phyloP scores from a whole-genome alignment of 2,888 invertebrate genomes.

The Dryobotodes eremita region DNA sequence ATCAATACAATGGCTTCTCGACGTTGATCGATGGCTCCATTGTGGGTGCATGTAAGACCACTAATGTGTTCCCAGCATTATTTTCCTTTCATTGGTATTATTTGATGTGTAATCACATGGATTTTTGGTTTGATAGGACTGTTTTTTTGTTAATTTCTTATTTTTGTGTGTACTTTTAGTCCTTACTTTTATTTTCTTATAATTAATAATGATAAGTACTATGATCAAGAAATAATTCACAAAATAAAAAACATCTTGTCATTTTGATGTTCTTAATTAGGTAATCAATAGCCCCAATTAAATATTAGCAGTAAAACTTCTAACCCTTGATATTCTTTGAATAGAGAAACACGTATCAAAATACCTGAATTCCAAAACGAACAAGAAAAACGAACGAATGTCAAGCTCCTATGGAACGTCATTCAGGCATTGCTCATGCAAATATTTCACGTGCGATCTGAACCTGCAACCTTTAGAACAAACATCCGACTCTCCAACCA shows the following conservation, averaged over 20 bases:
- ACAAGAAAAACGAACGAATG: not conserved
- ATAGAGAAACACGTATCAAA: not conserved
- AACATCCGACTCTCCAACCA: not conserved
- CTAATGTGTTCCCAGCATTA: slow-evolving; percentile 56
- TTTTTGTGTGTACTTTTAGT: not conserved
- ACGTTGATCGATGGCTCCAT: slow-evolving; percentile 71
- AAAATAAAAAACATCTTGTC: not conserved
- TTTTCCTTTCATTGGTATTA: slow-evolving; percentile 44
- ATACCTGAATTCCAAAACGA: not conserved
- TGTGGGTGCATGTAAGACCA: slow-evolving; percentile 56
- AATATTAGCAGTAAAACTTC: not conserved
- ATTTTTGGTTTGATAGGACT: slow-evolving; percentile 21
- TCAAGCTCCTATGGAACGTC: not conserved
- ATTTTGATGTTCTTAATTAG: not conserved
- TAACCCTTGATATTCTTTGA: not conserved
- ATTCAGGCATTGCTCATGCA: not conserved
- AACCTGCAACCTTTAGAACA: not conserved
- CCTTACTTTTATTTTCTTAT: not conserved
- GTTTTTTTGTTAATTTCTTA: not conserved
- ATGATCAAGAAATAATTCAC: not conserved
- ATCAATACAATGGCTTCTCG: slow-evolving; percentile 69
- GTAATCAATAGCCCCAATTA: not conserved
- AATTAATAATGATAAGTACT: not conserved
- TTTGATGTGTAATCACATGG: slow-evolving; percentile 33
- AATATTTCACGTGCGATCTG: not conserved